Conservation (phyloP, 2,797 vertebrate species). For the Ctenopoma kingsleyae region DNA sequence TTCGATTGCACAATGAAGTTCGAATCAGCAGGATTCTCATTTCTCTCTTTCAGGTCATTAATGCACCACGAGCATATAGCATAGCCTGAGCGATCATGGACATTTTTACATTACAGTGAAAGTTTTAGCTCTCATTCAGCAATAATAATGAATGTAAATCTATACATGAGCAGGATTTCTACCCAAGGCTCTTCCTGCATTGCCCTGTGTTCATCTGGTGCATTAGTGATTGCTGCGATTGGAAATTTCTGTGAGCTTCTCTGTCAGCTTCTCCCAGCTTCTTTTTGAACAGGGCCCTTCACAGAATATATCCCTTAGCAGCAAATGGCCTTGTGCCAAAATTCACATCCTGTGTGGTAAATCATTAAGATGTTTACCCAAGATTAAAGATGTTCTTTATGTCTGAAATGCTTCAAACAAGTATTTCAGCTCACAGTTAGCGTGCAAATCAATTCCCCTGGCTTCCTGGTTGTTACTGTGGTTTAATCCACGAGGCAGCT, state of each 20-base stretch:
- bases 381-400: conserved; percentile 63
- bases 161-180: not conserved
- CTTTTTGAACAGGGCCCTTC: not conserved
- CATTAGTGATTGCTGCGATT: not conserved
- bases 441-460: conserved; percentile 48
- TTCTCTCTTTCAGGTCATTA: no score
- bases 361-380: conserved; percentile 68
- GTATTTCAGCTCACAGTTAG: conserved; percentile 35
- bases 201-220: not conserved
- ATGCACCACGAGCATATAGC: not conserved
- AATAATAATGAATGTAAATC: conserved; percentile 11
- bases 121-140: not conserved
- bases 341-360: conserved; percentile 52
- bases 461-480: conserved; percentile 42
- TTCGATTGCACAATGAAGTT: not conserved
- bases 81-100: not conserved
- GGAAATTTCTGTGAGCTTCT: not conserved
- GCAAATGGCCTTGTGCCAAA: conserved; percentile 39
- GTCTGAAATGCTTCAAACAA: conserved; percentile 42
- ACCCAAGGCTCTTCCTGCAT: conserved; percentile 1
- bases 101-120: not conserved
- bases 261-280: not conserved
- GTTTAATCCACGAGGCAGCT: conserved; percentile 36
- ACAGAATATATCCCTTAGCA: conserved; percentile 18
- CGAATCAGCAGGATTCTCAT: not conserved